Conservation (phyloP, 2,888 invertebrate species). For the Dryocosmus kuriphilus region DNA sequence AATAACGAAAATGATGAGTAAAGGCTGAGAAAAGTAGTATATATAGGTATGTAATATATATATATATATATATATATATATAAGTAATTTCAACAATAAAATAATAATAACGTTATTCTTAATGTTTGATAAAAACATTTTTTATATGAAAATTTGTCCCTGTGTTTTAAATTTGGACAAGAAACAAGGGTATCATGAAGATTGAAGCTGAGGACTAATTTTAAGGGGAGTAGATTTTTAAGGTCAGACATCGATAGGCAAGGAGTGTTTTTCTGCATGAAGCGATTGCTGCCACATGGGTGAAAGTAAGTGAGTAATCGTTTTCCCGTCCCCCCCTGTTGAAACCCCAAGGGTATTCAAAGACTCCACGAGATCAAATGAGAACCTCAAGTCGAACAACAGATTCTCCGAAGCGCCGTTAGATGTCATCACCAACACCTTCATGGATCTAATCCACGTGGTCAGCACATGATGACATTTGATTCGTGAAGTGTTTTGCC, state of each 20-base stretch:
- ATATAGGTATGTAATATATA: too few species aligned
- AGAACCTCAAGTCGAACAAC: conserved; percentile 16
- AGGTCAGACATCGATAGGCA: conserved; percentile 1
- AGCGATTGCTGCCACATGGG: conserved; percentile 54
- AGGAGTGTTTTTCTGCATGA: conserved; percentile 41
- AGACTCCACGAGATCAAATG: conserved; percentile 48
- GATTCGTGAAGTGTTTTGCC: conserved; percentile 41
- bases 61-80: too few species aligned
- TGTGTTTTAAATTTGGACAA: too few species aligned
- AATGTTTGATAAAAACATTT: too few species aligned
- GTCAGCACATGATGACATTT: conserved; percentile 65
- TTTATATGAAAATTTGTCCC: too few species aligned
- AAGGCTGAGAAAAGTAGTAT: too few species aligned
- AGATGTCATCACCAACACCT: conserved; percentile 65
- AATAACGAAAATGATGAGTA: background rate
- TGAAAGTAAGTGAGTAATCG: conserved; percentile 70
- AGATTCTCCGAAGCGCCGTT: conserved; percentile 49
- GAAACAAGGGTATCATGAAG: too few species aligned
- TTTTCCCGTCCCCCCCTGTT: conserved; percentile 54
- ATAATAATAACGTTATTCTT: too few species aligned
- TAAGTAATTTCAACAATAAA: too few species aligned
- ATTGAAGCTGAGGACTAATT: too few species aligned
- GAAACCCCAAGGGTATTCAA: conserved; percentile 51
- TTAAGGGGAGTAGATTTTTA: background rate
- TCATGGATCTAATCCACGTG: conserved; percentile 63